phyloP scores from a whole-genome alignment of 2,888 invertebrate species.

The Thereva nobilitata region DNA sequence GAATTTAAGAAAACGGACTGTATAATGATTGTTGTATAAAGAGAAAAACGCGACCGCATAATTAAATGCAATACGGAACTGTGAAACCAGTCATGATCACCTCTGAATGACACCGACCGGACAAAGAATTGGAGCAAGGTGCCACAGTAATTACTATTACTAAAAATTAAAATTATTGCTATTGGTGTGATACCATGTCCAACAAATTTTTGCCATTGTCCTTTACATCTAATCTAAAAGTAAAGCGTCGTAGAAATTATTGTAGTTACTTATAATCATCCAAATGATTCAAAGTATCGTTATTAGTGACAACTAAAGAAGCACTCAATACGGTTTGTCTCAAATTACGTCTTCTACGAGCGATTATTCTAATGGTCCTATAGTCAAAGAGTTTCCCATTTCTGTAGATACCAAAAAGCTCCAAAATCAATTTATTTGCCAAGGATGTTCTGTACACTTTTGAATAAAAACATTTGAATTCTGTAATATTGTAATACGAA shows the following conservation, averaged over 20 bases:
- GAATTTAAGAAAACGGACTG: too few species aligned
- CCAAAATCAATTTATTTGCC: slow-evolving; percentile 37
- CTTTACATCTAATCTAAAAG: background rate
- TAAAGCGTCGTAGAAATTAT: background rate
- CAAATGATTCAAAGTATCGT: slow-evolving; percentile 64
- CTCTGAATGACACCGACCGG: too few species aligned
- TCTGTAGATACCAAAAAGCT: slow-evolving; percentile 42
- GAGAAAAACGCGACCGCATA: too few species aligned
- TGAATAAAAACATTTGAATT: slow-evolving; percentile 15
- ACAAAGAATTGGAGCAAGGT: too few species aligned
- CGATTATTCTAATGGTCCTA: slow-evolving; percentile 24
- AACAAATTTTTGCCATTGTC: too few species aligned
- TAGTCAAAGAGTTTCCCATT: slow-evolving; percentile 39
- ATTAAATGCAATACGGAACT: too few species aligned
- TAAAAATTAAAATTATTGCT: too few species aligned
- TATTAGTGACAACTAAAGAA: slow-evolving; percentile 65
- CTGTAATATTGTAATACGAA: slow-evolving; percentile 1
- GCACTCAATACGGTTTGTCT: slow-evolving; percentile 59
- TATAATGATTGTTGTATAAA: too few species aligned
- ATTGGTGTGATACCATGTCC: too few species aligned
- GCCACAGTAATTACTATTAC: too few species aligned
- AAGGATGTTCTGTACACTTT: slow-evolving; percentile 44
- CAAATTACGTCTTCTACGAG: slow-evolving; percentile 59
- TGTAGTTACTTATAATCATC: slow-evolving; percentile 62
- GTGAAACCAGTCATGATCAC: too few species aligned